phyloP scores from a whole-genome alignment of 2,888 invertebrate species.

The Habroteleia sp. region DNA sequence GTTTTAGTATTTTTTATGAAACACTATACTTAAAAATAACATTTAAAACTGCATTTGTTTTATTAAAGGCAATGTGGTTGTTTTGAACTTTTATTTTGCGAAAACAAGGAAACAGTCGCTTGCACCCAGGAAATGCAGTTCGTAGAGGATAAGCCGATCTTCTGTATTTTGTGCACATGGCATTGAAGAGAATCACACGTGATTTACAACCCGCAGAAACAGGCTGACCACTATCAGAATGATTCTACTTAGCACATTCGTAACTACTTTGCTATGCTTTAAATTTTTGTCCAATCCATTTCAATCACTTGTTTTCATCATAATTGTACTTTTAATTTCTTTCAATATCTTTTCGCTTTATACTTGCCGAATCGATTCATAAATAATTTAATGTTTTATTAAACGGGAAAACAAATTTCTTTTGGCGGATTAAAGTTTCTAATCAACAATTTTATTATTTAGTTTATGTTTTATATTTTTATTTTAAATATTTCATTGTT shows the following conservation, averaged over 20 bases:
- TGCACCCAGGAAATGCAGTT: constrained; percentile 44
- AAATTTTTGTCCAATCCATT: constrained; percentile 10
- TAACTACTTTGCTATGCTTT: constrained; percentile 6
- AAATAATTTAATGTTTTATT: too few species aligned
- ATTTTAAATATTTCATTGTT: too few species aligned
- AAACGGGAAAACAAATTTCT: too few species aligned
- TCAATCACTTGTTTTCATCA: constrained; percentile 1
- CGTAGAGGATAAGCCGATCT: constrained; percentile 40
- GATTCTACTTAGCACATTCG: constrained; percentile 66
- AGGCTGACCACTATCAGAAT: constrained; percentile 69
- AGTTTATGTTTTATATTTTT: too few species aligned
- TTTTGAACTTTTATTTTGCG: constrained; percentile 30
- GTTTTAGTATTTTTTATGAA: not conserved
- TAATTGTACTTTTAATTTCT: not conserved
- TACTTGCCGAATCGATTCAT: too few species aligned
- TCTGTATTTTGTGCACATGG: constrained; percentile 46
- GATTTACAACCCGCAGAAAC: constrained; percentile 45
- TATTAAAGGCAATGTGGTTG: constrained; percentile 20
- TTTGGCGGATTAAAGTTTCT: too few species aligned
- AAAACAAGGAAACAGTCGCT: constrained; percentile 38
- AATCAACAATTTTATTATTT: too few species aligned
- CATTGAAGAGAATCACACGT: constrained; percentile 45
- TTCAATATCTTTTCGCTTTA: not conserved
- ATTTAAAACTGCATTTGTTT: constrained; percentile 17
- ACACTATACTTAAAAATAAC: not conserved